Conservation (phyloP, 2,888 invertebrate genomes). For the Acleris literana region DNA sequence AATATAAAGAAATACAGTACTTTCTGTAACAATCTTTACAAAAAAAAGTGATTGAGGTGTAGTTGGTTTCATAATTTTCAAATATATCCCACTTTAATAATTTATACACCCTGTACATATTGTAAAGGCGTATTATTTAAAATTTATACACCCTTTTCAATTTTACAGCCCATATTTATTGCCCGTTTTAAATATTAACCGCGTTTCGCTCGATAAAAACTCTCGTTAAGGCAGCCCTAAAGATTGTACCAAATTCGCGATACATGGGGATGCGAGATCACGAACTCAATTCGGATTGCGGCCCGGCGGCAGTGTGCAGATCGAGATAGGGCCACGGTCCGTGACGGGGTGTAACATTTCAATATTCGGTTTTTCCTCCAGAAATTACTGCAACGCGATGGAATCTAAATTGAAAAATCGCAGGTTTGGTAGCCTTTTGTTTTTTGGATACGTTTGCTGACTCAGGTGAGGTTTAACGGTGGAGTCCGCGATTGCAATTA, state of each 20-base stretch:
- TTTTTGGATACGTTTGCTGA: constrained; percentile 13
- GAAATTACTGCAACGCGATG: constrained; percentile 38
- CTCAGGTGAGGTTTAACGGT: no score
- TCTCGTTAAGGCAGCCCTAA: constrained; percentile 23
- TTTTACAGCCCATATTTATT: constrained; percentile 17
- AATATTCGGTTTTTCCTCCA: constrained; percentile 38
- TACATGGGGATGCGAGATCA: constrained; percentile 56
- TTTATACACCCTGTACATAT: no score
- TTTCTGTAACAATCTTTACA: no score
- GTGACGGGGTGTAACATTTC: constrained; percentile 40
- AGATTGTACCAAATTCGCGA: constrained; percentile 34
- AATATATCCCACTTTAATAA: background rate
- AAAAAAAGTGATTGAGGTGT: no score
- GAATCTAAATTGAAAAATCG: constrained; percentile 41
- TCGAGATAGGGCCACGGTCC: constrained; percentile 39
- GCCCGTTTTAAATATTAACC: background rate
- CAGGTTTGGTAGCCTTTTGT: constrained; percentile 29
- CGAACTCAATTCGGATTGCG: constrained; percentile 61
- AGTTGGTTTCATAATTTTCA: no score
- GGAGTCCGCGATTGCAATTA: background rate
- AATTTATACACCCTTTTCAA: background rate
- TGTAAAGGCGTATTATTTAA: no score
- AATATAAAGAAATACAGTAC: no score
- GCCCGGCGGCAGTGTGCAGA: constrained; percentile 46
- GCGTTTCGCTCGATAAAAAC: constrained; percentile 11